These are phyloP conservation scores for Platyscapa corneri DNA, from an alignment of 1,140 invertebrate species.

Conservation along the genomic window DNA sequence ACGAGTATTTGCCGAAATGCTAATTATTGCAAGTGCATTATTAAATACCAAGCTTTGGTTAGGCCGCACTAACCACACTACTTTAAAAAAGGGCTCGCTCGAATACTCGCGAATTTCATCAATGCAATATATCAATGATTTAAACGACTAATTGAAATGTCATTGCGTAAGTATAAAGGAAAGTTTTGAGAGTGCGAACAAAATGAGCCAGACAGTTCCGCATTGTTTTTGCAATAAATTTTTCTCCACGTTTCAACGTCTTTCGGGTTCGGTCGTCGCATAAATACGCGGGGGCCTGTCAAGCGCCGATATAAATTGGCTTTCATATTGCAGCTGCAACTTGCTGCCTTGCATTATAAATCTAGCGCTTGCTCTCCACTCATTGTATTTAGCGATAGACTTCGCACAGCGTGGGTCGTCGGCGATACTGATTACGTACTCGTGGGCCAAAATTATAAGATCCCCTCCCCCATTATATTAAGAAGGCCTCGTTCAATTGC, in stretches of 20 bases:
- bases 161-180: conserved; percentile 23
- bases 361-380: conserved; percentile 55
- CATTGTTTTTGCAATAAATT: conserved; percentile 69
- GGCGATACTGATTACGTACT: conserved; percentile 57
- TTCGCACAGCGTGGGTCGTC: conserved; percentile 60
- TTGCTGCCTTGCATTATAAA: conserved; percentile 62
- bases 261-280: conserved; percentile 57
- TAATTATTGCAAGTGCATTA: no score
- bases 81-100: no score
- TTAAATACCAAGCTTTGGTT: no score
- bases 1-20: no score
- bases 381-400: conserved; percentile 63
- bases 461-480: no score
- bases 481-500: no score
- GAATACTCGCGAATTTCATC: no score
- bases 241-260: conserved; percentile 42
- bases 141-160: conserved; percentile 32
- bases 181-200: not conserved
- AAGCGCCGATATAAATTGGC: conserved; percentile 64
- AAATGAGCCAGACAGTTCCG: conserved; percentile 36
- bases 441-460: conserved; percentile 36
- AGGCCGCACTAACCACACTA: no score
- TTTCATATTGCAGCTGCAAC: conserved; percentile 68
- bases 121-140: conserved; percentile 9
- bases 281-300: conserved; percentile 50